Percentiles rank a stretch among this genome's conserved stretches.
Evolutionary conservation across 2,797 vertebrate genomes (phyloP).

Genomic region (Agapornis canus): DNA sequence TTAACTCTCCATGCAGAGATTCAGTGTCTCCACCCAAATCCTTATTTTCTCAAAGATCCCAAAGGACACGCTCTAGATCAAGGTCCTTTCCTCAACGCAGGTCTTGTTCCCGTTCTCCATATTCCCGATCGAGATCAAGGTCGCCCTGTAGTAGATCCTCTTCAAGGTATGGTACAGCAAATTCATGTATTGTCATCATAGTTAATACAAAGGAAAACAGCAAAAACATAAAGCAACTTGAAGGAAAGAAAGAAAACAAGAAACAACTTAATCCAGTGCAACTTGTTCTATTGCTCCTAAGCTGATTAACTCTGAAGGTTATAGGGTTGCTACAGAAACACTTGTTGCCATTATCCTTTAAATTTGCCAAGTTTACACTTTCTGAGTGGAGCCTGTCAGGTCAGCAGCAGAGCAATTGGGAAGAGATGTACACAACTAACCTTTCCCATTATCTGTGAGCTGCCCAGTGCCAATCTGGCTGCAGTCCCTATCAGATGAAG

Average conservation of each 20-base stretch:
- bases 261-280: neutral
- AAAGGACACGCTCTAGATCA: slow-evolving; percentile 85
- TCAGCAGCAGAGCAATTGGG: slow-evolving; percentile 47
- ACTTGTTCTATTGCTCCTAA: neutral
- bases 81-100: slow-evolving; percentile 83
- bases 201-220: neutral
- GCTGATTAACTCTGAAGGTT: neutral
- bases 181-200: neutral
- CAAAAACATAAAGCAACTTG: neutral
- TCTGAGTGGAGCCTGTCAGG: slow-evolving; percentile 9
- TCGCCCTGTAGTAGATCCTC: slow-evolving; percentile 91
- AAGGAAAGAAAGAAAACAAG: neutral
- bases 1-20: slow-evolving; percentile 93
- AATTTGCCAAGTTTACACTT: slow-evolving; percentile 15
- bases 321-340: neutral
- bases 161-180: slow-evolving; percentile 82
- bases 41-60: slow-evolving; percentile 85
- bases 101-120: slow-evolving; percentile 88
- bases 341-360: slow-evolving; percentile 17
- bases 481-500: slow-evolving; percentile 44
- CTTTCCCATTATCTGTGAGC: slow-evolving; percentile 57
- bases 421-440: slow-evolving; percentile 49
- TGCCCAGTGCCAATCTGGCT: slow-evolving; percentile 31
- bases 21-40: slow-evolving; percentile 92
- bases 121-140: slow-evolving; percentile 92